These are phyloP conservation scores for Trichonephila clavipes DNA, from an alignment of 1,140 invertebrate genomes.

Conservation along the genomic window DNA sequence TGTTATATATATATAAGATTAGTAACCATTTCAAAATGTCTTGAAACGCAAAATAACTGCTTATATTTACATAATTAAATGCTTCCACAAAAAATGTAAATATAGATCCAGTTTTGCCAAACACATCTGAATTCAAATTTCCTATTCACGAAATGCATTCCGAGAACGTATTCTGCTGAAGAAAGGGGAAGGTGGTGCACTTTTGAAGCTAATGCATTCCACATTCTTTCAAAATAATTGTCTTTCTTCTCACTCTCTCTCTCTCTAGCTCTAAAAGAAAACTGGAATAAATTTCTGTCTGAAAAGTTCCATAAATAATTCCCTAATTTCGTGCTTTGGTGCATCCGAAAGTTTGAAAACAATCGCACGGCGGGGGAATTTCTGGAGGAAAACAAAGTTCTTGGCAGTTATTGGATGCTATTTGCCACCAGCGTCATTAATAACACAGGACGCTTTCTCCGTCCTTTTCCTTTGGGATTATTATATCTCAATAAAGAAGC, in stretches of 20 bases:
- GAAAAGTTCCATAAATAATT: slow-evolving; percentile 17
- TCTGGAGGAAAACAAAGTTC: slow-evolving; percentile 14
- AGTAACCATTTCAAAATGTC: no score
- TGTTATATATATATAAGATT: no score
- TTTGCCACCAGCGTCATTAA: slow-evolving; percentile 34
- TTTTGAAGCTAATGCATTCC: background rate
- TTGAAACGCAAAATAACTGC: no score
- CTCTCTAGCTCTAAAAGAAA: background rate
- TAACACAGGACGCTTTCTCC: slow-evolving; percentile 7
- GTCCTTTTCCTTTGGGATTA: slow-evolving; percentile 24
- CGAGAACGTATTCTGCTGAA: background rate
- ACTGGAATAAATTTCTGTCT: background rate
- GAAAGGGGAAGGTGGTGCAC: background rate
- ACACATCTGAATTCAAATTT: background rate
- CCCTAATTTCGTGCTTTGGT: background rate
- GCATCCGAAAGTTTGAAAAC: slow-evolving; percentile 31
- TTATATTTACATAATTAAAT: no score
- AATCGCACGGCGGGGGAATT: slow-evolving; percentile 25
- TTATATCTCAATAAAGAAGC: slow-evolving; percentile 61
- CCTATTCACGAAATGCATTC: background rate
- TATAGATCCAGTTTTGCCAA: background rate
- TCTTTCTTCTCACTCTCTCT: background rate
- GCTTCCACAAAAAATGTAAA: no score
- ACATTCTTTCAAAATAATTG: background rate
- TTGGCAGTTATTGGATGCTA: slow-evolving; percentile 29